Conservation (phyloP, 37 sponge, comb jelly and placozoan species). For the Aphrocallistes beatrix region DNA sequence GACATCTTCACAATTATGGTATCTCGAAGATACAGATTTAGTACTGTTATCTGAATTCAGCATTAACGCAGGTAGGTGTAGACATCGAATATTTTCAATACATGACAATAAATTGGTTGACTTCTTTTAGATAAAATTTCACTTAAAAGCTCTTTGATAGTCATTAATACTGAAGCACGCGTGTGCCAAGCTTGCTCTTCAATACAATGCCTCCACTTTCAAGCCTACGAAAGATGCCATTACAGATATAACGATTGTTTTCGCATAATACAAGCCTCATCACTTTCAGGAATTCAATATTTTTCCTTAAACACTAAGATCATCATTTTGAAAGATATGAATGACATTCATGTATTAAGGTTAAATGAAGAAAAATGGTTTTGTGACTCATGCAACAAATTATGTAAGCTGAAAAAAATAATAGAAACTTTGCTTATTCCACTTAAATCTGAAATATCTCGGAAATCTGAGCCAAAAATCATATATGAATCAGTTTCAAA, state of each 20-base stretch:
- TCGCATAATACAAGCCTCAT: not conserved
- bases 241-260: not conserved
- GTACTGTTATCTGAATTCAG: not conserved
- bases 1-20: not conserved
- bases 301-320: not conserved
- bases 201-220: not conserved
- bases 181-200: not conserved
- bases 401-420: not conserved
- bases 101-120: not conserved
- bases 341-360: not conserved
- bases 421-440: not conserved
- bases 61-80: not conserved
- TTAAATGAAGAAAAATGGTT: not conserved
- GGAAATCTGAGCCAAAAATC: not conserved
- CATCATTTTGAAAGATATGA: not conserved
- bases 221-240: not conserved
- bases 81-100: not conserved
- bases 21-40: not conserved
- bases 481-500: not conserved
- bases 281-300: not conserved
- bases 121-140: no score
- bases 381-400: not conserved
- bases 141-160: not conserved
- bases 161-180: not conserved
- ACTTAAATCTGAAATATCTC: not conserved